Conservation (phyloP, 2,797 vertebrate genomes). For the Furcifer pardalis region DNA sequence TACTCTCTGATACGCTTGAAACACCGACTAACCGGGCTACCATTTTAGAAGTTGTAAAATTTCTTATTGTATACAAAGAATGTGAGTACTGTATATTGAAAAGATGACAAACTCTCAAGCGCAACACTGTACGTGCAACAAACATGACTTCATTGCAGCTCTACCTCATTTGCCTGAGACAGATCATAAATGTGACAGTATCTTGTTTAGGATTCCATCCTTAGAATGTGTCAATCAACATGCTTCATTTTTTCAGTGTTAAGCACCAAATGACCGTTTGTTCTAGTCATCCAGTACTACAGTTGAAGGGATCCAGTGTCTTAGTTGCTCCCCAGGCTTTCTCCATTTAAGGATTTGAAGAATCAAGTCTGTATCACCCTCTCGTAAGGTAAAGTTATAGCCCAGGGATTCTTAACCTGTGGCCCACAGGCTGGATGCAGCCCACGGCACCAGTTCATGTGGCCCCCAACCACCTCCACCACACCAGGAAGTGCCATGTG, state of each 20-base stretch:
- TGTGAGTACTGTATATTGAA: background rate
- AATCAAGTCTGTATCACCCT: background rate
- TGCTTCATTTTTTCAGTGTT: background rate
- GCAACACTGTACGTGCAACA: background rate
- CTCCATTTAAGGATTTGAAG: background rate
- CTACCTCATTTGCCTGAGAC: background rate
- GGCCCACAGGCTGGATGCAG: too few species aligned
- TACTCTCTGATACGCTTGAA: too few species aligned
- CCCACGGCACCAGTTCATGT: too few species aligned
- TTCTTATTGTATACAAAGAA: too few species aligned
- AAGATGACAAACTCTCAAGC: conserved; percentile 35
- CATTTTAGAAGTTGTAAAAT: too few species aligned
- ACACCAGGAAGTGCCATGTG: too few species aligned
- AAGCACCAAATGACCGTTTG: background rate
- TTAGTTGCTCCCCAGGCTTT: background rate
- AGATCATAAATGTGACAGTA: background rate
- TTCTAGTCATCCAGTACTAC: background rate
- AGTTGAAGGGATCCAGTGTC: background rate
- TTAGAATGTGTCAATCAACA: background rate
- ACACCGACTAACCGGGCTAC: too few species aligned
- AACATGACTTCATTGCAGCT: background rate
- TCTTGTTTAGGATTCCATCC: background rate
- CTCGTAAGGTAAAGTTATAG: background rate
- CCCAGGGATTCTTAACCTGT: too few species aligned
- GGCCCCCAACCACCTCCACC: too few species aligned